Base-by-base conservation (phyloP, 2,888 invertebrate genomes). In the Pristionchus arcanus region DNA sequence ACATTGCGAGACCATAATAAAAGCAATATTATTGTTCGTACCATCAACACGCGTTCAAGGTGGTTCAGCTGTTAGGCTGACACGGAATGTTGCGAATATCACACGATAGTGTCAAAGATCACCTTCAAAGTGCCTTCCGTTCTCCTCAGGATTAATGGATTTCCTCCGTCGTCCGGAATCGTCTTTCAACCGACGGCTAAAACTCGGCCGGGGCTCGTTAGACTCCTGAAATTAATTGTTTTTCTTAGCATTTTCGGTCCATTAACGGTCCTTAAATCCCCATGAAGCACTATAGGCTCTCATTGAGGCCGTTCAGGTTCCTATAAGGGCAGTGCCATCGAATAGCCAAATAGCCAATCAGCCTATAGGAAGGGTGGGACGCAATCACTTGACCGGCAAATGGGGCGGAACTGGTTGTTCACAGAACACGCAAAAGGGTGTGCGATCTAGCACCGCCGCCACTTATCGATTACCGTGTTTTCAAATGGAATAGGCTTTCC, bases 51-150 rank as follows among this genome's bases (percentile, higher is more conserved):
- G 77, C 34, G 37, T 42, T 42, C 37, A 77, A 49, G 42, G 77
- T 49, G 28, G n/a, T 25, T 28, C 63, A 63, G 63, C 63, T 55
- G 55, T 16, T 55, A 3, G 55, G 55, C 55, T 63, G 63, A 63
- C 63, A 63, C 63, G 63, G 63, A n/a, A 63, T 63, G 63, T 63
- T 63, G 63, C 63, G 63, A n/a, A 7, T 63, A n/a, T 11, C 21
- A 5, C 63, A 63, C 63, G 63, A 7, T 21, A 21, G 63, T 28
- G 28, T 71, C 11, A 31, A 31, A 71, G 31, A 71, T 71, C 71
- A 71, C 94, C 94, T 90, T 95, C 94, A 83, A 94, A 95, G 89
- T 93, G 93, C 9, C 91, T 89, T 49, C 94, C 94, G 42, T 91
- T 89, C 90, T 95, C 95, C 85, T 95, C 94, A 37, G 94, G 94